Evolutionary conservation across 64 coral and sea anemone genomes (phyloP), one percentile per base, ranked within the genome.

Genomic region (Montipora cactus): DNA sequence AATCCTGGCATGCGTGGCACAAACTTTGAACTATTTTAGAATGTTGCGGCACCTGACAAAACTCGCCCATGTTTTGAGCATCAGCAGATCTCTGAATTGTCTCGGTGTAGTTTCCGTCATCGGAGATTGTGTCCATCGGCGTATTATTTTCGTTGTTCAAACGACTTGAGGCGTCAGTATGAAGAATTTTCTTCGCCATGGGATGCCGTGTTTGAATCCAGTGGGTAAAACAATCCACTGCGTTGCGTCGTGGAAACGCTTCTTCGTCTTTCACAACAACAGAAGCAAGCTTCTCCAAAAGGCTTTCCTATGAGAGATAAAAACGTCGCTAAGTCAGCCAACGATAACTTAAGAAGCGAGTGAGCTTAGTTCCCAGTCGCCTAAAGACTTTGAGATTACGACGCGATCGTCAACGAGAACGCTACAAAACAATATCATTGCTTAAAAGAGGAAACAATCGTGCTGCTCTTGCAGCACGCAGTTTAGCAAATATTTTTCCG

Each of bases 221-320:
- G 4, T 79, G 21, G 22, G 83, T 87, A 44, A 98, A 52, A 64
- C 74, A 84, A 59, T 97, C 96, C 46, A 97, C 44, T 6, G 71
- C 89, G 18, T 89, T 87, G 44, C 96, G 93, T 8, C 96, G 92
- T 7, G 96, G 96, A 20, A 97, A 94, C 19, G 96, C 93, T 14
- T 97, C 96, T 13, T 85, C 89, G 5, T 97, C 96, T n/a, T 89
- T 66, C 18, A 58, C 77, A 7, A 97, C 72, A 44, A 95, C 50
- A 3, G 74, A 48, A 4, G 49, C 77, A 18, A 95, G 73, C 80
- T 91, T 83, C 37, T 57, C 55, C 11, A 97, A 44, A 59, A 97
- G 87, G 59, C 72, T 79, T 23, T 71, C 78, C 96, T 97, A 77
- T 49, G 7, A 77, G 74, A 87, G 44, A 66, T 14, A 52, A 74